Percentiles rank a stretch among this genome's conserved stretches.
Evolutionary conservation across 1,140 invertebrate species (phyloP).

Genomic region (Aradophagus sp.): DNA sequence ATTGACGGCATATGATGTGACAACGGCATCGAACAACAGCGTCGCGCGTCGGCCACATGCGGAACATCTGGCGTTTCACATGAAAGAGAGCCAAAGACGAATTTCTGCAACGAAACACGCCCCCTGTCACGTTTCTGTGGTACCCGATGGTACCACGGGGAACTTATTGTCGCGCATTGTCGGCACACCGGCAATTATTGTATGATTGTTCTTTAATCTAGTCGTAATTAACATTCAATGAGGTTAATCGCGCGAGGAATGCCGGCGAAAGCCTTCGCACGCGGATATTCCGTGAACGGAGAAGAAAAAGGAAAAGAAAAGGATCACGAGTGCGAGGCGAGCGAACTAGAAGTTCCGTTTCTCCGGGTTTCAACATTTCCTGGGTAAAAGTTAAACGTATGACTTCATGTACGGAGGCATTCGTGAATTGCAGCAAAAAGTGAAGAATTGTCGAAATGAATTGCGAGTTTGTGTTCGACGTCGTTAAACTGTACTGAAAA

Average conservation of each 20-base stretch:
- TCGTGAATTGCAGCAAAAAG: no score
- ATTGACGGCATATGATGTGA: slow-evolving; percentile 53
- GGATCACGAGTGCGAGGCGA: no score
- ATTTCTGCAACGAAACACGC: slow-evolving; percentile 72
- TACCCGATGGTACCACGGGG: slow-evolving; percentile 61
- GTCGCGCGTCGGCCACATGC: slow-evolving; percentile 69
- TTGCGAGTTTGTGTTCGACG: no score
- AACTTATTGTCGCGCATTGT: slow-evolving; percentile 69
- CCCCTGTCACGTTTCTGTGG: slow-evolving; percentile 71
- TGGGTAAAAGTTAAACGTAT: no score
- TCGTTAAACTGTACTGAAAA: no score
- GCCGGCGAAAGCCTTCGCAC: slow-evolving; percentile 25
- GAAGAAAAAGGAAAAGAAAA: no score
- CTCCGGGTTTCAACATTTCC: background rate
- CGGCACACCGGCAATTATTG: slow-evolving; percentile 67
- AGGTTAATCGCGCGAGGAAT: slow-evolving; percentile 63
- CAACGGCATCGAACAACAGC: slow-evolving; percentile 54
- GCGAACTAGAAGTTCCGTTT: no score
- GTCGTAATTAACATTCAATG: slow-evolving; percentile 70
- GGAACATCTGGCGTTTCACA: slow-evolving; percentile 75
- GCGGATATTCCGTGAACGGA: background rate
- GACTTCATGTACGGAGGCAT: no score
- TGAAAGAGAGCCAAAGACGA: slow-evolving; percentile 70
- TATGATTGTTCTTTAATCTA: slow-evolving; percentile 68
- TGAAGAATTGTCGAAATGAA: no score